Conservation (phyloP, 2,797 vertebrate species). For the Helicolenus hilgendorfi region DNA sequence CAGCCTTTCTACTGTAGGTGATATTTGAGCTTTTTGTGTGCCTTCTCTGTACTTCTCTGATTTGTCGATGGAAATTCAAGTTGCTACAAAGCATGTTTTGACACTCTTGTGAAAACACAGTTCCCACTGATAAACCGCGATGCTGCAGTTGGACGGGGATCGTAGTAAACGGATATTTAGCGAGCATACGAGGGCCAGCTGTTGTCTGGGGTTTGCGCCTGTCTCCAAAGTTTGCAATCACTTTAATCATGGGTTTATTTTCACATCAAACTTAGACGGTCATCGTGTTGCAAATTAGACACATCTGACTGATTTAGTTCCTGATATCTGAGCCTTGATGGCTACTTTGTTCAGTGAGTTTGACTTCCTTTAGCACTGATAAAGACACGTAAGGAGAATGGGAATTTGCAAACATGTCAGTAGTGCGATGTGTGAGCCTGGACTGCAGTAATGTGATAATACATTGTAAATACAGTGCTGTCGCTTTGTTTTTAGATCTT, state of each 20-base stretch:
- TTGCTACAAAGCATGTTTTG: conserved; percentile 49
- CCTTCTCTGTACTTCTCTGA: neutral
- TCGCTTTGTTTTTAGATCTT: neutral
- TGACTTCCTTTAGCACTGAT: conserved; percentile 46
- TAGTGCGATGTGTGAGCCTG: neutral
- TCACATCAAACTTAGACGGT: conserved; percentile 62
- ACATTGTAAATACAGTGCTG: neutral
- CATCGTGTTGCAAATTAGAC: conserved; percentile 65
- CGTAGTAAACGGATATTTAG: conserved; percentile 53
- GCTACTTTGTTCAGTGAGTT: conserved; percentile 42
- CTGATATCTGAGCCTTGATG: conserved; percentile 56
- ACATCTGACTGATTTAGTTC: conserved; percentile 67
- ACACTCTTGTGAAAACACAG: conserved; percentile 40
- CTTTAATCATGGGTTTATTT: conserved; percentile 81
- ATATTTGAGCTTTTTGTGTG: conserved; percentile 21
- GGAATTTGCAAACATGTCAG: neutral
- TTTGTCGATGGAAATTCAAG: conserved; percentile 38
- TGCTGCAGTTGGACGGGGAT: conserved; percentile 18
- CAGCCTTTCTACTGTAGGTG: neutral
- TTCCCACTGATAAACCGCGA: conserved; percentile 30
- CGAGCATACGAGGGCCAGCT: conserved; percentile 61
- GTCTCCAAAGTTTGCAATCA: conserved; percentile 64
- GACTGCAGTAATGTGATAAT: neutral
- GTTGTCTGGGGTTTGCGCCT: conserved; percentile 64
- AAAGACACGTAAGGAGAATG: neutral